Conservation (phyloP, 2,113 vertebrate genomes). For the Astatotilapia flaviijosephi region DNA sequence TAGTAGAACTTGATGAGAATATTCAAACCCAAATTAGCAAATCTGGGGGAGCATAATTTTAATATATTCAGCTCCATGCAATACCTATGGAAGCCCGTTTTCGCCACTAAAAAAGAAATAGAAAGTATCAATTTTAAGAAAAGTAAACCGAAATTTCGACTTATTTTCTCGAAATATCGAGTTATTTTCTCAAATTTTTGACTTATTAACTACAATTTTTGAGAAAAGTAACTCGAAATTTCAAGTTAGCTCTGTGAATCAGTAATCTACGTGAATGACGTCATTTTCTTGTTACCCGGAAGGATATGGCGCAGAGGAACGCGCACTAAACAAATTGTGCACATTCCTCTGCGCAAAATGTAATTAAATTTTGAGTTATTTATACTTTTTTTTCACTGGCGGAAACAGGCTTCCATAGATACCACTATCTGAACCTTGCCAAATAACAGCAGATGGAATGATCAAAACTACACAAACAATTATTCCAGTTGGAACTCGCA, state of each 20-base stretch:
- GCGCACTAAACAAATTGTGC: neutral
- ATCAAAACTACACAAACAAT: neutral
- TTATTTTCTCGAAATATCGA: neutral
- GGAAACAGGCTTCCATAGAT: fast-evolving
- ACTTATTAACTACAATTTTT: neutral
- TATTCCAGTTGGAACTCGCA: neutral
- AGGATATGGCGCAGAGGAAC: neutral
- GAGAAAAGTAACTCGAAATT: neutral
- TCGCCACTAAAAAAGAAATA: neutral
- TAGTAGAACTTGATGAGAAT: neutral
- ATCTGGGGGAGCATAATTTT: neutral
- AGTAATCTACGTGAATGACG: neutral
- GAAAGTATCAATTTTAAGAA: neutral
- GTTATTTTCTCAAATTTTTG: neutral
- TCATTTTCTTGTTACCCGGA: neutral
- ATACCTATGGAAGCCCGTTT: fast-evolving
- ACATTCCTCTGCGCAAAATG: neutral
- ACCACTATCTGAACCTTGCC: neutral
- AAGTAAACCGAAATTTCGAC: fast-evolving
- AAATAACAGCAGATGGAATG: neutral
- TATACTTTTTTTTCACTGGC: neutral
- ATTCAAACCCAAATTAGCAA: neutral
- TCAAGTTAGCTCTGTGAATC: neutral
- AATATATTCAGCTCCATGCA: neutral
- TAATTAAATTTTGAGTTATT: neutral